Evolutionary conservation across 2,113 vertebrate species (phyloP).

Genomic region (Brevimyrus niger): DNA sequence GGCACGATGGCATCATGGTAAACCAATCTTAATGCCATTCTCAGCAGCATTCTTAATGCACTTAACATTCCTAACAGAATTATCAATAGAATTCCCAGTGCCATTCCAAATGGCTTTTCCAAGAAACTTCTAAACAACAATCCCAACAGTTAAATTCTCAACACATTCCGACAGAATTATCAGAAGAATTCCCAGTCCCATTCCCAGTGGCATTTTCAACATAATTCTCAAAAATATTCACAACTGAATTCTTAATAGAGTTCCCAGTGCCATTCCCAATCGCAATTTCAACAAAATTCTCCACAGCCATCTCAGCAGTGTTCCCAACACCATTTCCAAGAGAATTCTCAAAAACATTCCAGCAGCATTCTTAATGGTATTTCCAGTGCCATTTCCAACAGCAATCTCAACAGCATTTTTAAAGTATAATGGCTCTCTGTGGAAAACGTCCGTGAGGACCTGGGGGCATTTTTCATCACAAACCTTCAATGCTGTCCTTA

Average conservation of each 20-base stretch:
- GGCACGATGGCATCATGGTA: neutral
- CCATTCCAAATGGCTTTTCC: neutral
- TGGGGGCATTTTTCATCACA: conserved; percentile 1
- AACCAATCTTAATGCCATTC: neutral
- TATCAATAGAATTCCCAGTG: neutral
- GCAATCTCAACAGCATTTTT: neutral
- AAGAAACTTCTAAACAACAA: neutral
- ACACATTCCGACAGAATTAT: neutral
- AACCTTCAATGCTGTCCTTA: neutral
- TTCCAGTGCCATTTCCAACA: neutral
- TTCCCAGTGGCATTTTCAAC: neutral
- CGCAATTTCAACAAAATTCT: neutral
- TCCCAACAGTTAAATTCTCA: neutral
- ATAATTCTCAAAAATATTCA: neutral
- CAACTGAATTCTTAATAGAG: neutral
- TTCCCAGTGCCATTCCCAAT: neutral
- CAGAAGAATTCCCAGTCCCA: neutral
- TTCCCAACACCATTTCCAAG: neutral
- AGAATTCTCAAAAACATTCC: neutral
- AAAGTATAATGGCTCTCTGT: neutral
- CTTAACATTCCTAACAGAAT: neutral
- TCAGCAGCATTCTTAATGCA: neutral
- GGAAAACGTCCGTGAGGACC: neutral
- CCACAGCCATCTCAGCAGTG: neutral
- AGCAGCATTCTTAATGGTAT: neutral